Percentiles rank a stretch among this genome's conserved stretches.
phyloP scores from a whole-genome alignment of 2,888 invertebrate species.

The Diaprepes abbreviatus region DNA sequence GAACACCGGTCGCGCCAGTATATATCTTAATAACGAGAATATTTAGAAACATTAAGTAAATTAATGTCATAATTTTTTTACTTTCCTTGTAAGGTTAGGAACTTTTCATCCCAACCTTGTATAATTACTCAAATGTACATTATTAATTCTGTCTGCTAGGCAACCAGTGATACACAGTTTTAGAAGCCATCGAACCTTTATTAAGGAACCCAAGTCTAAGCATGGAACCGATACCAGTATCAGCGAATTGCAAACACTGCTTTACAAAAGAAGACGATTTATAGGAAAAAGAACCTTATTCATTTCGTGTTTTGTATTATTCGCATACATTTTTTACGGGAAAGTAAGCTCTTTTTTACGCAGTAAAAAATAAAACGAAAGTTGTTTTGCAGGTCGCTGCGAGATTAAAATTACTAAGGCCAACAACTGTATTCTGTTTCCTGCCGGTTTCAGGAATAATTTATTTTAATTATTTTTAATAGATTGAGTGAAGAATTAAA shows the following conservation, averaged over 20 bases:
- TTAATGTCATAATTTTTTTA: too few relatives aligned
- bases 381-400: neutral
- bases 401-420: neutral
- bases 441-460: neutral
- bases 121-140: too few relatives aligned
- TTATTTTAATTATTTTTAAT: slow-evolving; percentile 2
- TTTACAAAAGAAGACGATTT: neutral
- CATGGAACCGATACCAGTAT: neutral
- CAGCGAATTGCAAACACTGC: neutral
- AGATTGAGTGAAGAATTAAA: too few relatives aligned
- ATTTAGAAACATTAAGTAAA: too few relatives aligned
- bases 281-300: neutral
- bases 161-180: too few relatives aligned
- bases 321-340: neutral
- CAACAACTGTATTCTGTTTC: neutral
- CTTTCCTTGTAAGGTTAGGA: too few relatives aligned
- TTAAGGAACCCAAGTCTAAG: neutral
- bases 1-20: too few relatives aligned
- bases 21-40: too few relatives aligned
- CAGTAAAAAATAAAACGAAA: slow-evolving; percentile 1
- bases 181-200: neutral
- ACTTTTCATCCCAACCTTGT: too few relatives aligned
- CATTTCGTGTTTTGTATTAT: too few relatives aligned
- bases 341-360: neutral
- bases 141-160: too few relatives aligned